Evolutionary conservation across 2,113 vertebrate species (phyloP).

Genomic region (Thunnus maccoyii): DNA sequence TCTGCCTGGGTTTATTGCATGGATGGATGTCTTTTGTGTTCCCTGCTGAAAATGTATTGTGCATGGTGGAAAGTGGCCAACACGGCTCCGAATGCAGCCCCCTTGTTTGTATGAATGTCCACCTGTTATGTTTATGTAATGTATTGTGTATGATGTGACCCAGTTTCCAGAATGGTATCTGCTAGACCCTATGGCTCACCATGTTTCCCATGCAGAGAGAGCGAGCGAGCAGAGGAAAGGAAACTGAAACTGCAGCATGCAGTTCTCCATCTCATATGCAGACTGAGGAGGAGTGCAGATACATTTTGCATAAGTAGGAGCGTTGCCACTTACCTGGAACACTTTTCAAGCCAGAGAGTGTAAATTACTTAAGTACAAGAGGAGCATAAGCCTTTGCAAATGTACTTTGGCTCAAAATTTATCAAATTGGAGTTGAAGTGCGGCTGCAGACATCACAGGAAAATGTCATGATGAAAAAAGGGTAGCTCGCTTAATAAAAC

Average conservation of each 20-base stretch:
- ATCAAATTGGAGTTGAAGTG: constrained; percentile 22
- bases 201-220: constrained; percentile 13
- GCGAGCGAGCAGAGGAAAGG: constrained; percentile 33
- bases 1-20: constrained; percentile 77
- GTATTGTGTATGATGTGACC: constrained; percentile 64
- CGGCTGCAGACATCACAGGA: constrained; percentile 29
- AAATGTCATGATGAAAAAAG: not conserved
- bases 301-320: constrained; percentile 69
- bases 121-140: constrained; percentile 74
- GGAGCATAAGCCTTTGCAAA: constrained; percentile 45
- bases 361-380: constrained; percentile 62
- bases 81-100: constrained; percentile 76
- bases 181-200: constrained; percentile 51
- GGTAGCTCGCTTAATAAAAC: constrained; percentile 13
- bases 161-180: constrained; percentile 53
- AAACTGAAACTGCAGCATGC: constrained; percentile 41
- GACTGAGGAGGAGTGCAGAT: constrained; percentile 60
- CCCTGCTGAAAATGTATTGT: constrained; percentile 58
- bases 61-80: constrained; percentile 73
- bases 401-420: constrained; percentile 53
- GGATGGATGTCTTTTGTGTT: constrained; percentile 69
- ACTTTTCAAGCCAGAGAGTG: constrained; percentile 54
- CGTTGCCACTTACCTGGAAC: constrained; percentile 60
- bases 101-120: constrained; percentile 61
- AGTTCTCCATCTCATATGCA: constrained; percentile 51